A percentile compares a stretch with the other conserved stretches of the same genome.
These are phyloP conservation scores for Melieria picta DNA, from an alignment of 2,888 invertebrate genomes.

Conservation along the genomic window DNA sequence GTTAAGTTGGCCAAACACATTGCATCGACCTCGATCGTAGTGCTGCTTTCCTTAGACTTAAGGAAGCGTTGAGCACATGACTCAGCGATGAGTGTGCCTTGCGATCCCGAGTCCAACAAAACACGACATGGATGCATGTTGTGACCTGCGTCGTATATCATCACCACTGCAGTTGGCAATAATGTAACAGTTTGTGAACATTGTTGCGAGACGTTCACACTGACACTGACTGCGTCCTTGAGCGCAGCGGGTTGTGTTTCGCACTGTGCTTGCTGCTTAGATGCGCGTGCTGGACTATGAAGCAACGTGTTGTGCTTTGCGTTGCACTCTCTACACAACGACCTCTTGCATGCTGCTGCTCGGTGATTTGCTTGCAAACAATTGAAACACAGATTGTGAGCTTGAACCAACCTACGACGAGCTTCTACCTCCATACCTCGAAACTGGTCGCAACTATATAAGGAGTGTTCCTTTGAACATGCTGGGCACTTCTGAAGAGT, in stretches of 20 bases:
- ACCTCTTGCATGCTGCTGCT: constrained; percentile 24
- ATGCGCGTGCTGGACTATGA: constrained; percentile 10
- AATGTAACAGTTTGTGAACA: constrained; percentile 8
- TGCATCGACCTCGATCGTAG: constrained; percentile 14
- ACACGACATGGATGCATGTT: constrained; percentile 33
- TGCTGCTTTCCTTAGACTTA: constrained; percentile 7
- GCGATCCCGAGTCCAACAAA: constrained; percentile 34
- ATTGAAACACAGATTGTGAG: not conserved
- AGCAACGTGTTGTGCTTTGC: constrained; percentile 36
- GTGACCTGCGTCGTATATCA: constrained; percentile 18
- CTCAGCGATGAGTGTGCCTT: constrained; percentile 31
- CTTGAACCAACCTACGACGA: not conserved
- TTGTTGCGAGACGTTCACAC: constrained; percentile 21
- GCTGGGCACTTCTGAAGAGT: constrained; percentile 17
- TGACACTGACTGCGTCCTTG: not conserved
- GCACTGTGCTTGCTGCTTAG: not conserved
- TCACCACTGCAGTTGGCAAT: constrained; percentile 31
- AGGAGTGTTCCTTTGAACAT: constrained; percentile 25
- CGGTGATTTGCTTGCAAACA: constrained; percentile 26
- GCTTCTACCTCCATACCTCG: constrained; percentile 11
- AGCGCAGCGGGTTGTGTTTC: not conserved
- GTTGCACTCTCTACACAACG: constrained; percentile 26
- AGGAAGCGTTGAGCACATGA: constrained; percentile 28
- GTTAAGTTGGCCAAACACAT: constrained; percentile 28
- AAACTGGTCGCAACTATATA: constrained; percentile 31